A percentile compares a stretch with the other conserved stretches of the same genome.
phyloP scores from a whole-genome alignment of 2,113 vertebrate genomes.

The Calonectris borealis region DNA sequence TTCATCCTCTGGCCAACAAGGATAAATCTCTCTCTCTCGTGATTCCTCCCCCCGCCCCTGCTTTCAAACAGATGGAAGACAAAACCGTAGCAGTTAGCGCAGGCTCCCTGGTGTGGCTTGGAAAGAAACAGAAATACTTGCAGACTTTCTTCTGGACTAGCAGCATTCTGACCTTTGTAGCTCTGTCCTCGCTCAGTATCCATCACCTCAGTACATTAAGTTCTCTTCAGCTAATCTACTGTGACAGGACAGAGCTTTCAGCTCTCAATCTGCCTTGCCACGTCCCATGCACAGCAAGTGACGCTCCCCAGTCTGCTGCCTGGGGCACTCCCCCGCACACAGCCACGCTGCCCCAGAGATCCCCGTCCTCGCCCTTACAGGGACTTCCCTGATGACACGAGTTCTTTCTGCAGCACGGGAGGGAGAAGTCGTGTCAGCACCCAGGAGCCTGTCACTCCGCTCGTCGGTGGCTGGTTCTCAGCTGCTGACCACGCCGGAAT shows the following conservation, averaged over 20 bases:
- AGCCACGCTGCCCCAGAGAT: neutral
- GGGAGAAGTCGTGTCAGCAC: neutral
- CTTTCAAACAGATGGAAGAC: neutral
- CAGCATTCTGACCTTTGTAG: neutral
- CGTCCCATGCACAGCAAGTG: neutral
- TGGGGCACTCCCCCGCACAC: fast-evolving
- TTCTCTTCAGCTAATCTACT: neutral
- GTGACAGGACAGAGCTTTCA: neutral
- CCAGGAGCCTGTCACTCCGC: neutral
- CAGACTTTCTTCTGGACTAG: neutral
- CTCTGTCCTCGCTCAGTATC: neutral
- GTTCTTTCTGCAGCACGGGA: neutral
- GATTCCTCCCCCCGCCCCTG: neutral
- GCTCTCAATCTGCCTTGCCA: neutral
- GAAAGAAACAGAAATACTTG: neutral
- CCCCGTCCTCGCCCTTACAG: fast-evolving
- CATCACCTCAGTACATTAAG: neutral
- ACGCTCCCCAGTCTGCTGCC: neutral
- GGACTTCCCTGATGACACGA: neutral
- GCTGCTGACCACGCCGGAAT: neutral
- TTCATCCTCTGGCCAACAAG: constrained; percentile 20
- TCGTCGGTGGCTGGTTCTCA: neutral
- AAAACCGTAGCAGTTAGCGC: neutral
- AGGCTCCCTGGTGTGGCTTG: neutral
- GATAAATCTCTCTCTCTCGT: neutral